Conservation (phyloP, 1,140 invertebrate species). For the Tribolium castaneum region DNA sequence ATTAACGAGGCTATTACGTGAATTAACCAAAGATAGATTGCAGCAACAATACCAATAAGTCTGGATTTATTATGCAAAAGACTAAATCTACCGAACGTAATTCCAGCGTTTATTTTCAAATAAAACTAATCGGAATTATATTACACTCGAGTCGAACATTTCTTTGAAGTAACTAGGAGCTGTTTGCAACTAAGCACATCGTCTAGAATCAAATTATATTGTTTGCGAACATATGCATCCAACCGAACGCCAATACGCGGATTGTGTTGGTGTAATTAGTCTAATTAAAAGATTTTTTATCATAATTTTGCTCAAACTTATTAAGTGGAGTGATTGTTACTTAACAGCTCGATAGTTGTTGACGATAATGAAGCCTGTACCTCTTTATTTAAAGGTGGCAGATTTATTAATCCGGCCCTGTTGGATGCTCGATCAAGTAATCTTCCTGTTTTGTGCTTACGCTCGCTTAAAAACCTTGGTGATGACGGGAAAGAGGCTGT, state of each 20-base stretch:
- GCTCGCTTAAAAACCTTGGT: background rate
- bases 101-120: background rate
- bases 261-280: background rate
- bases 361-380: background rate
- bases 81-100: background rate
- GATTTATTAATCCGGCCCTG: background rate
- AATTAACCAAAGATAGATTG: background rate
- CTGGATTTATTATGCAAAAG: background rate
- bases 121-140: background rate
- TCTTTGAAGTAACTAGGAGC: background rate
- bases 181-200: background rate
- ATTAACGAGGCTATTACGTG: background rate
- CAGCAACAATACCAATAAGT: background rate
- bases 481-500: slow-evolving; percentile 6
- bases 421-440: background rate
- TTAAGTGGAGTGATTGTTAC: background rate
- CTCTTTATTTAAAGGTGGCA: background rate
- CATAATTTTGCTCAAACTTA: background rate
- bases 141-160: background rate
- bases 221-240: background rate
- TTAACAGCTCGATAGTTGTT: background rate
- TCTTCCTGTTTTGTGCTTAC: background rate
- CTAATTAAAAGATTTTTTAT: background rate
- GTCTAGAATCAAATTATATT: background rate
- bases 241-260: background rate